Percentiles rank a stretch among this genome's conserved stretches.
These are phyloP conservation scores for Calliphora vomitoria DNA, from an alignment of 2,888 invertebrate genomes.

Conservation along the genomic window DNA sequence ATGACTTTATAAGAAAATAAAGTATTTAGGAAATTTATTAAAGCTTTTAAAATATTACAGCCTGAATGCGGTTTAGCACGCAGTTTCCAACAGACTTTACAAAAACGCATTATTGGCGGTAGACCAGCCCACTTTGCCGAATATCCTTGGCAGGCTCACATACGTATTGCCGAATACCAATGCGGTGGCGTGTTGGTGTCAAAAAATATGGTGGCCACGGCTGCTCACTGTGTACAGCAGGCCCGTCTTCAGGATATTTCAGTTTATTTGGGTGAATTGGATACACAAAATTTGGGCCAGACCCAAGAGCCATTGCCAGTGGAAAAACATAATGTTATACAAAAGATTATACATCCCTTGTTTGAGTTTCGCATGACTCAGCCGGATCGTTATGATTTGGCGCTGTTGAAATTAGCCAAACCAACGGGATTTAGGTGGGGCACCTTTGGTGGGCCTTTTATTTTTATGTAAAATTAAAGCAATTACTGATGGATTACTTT, in stretches of 20 bases:
- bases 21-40: not conserved
- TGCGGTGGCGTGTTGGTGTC: constrained; percentile 94
- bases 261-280: constrained; percentile 92
- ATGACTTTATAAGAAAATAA: not conserved
- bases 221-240: constrained; percentile 93
- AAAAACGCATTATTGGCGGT: constrained; percentile 93
- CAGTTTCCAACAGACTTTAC: constrained; percentile 85
- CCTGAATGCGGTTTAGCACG: constrained; percentile 89
- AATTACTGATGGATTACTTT: not conserved
- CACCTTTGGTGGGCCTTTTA: constrained; percentile 34
- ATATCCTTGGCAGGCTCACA: constrained; percentile 94
- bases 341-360: constrained; percentile 91
- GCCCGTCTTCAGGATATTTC: constrained; percentile 90
- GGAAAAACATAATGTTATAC: constrained; percentile 88
- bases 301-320: constrained; percentile 88
- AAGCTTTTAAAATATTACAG: constrained; percentile 77
- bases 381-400: constrained; percentile 92
- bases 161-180: constrained; percentile 92
- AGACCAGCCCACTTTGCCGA: constrained; percentile 90
- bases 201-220: constrained; percentile 89
- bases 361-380: constrained; percentile 93
- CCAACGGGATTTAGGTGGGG: constrained; percentile 86
- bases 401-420: constrained; percentile 89
- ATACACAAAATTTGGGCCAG: constrained; percentile 89
- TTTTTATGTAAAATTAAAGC: not conserved